Conservation (phyloP, 2,888 invertebrate species). For the Pachliopta kotzebuea region DNA sequence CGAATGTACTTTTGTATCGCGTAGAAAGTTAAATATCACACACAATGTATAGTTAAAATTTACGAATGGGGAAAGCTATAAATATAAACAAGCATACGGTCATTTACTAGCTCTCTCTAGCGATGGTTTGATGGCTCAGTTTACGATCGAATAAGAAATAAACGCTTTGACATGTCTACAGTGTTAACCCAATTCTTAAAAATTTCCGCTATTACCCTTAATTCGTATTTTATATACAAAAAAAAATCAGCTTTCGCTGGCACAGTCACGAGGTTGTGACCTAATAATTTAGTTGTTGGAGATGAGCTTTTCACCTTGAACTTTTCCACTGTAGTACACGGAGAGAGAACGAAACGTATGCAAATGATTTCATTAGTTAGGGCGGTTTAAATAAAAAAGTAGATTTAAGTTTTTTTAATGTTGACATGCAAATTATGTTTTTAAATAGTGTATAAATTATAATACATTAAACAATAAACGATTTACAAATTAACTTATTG, state of each 20-base stretch:
- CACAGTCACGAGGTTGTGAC: conserved; percentile 17
- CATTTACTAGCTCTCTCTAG: conserved; percentile 21
- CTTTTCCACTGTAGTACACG: conserved; percentile 12
- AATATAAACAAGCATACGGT: conserved; percentile 9
- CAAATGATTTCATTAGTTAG: conserved; percentile 14
- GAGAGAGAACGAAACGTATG: conserved; percentile 19
- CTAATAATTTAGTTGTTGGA: conserved; percentile 20
- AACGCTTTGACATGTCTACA: conserved; percentile 7
- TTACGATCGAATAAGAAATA: conserved; percentile 22
- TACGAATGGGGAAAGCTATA: not conserved
- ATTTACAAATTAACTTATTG: too few species aligned
- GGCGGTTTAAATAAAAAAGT: not conserved
- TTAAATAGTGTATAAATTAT: not conserved
- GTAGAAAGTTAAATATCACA: conserved; percentile 11
- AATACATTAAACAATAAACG: not conserved
- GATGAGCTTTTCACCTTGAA: conserved; percentile 28
- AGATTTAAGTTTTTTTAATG: not conserved
- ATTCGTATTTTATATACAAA: conserved; percentile 12
- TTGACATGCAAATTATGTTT: not conserved
- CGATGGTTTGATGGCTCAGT: conserved; percentile 19
- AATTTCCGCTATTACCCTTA: not conserved
- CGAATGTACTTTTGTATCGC: not conserved
- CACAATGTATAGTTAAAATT: conserved; percentile 10
- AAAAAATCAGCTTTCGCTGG: conserved; percentile 1
- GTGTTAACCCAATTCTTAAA: conserved; percentile 3